phyloP scores from a whole-genome alignment of 2,113 vertebrate genomes.

The Candoia aspera region DNA sequence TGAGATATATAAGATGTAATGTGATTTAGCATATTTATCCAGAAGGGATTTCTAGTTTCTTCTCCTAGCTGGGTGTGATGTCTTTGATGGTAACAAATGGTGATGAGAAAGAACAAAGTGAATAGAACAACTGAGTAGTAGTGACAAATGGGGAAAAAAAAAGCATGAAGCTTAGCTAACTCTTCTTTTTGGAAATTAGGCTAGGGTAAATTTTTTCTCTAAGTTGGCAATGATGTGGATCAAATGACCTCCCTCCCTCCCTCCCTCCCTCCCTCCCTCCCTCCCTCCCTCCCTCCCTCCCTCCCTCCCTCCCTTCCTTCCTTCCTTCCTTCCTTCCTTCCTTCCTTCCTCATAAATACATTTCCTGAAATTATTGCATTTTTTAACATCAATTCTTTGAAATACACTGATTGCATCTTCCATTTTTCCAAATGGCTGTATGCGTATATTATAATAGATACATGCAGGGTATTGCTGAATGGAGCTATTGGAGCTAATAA shows the following conservation, averaged over 20 bases:
- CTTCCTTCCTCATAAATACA: constrained; percentile 59
- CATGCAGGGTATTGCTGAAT: no score
- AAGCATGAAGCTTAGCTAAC: constrained; percentile 33
- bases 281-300: constrained; percentile 49
- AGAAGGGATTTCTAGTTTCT: constrained; percentile 48
- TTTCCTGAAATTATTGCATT: constrained; percentile 64
- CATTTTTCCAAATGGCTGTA: constrained; percentile 4
- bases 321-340: constrained; percentile 49
- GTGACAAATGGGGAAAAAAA: constrained; percentile 19
- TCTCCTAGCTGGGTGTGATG: constrained; percentile 31
- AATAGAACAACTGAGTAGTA: constrained; percentile 43
- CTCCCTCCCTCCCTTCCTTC: constrained; percentile 38
- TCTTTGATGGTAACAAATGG: constrained; percentile 48
- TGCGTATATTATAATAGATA: not conserved
- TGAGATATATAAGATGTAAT: constrained; percentile 44
- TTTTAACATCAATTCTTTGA: constrained; percentile 51
- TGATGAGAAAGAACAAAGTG: constrained; percentile 51
- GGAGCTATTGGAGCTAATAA: no score
- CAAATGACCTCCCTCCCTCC: not conserved
- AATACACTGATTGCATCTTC: constrained; percentile 50
- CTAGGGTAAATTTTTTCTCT: constrained; percentile 30
- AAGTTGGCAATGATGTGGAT: constrained; percentile 59
- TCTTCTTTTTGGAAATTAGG: constrained; percentile 55
- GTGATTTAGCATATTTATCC: constrained; percentile 59
- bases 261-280: constrained; percentile 44